Evolutionary conservation across 1,140 invertebrate genomes (phyloP), one percentile per base, ranked within the genome.

Genomic region (Venturia canescens): DNA sequence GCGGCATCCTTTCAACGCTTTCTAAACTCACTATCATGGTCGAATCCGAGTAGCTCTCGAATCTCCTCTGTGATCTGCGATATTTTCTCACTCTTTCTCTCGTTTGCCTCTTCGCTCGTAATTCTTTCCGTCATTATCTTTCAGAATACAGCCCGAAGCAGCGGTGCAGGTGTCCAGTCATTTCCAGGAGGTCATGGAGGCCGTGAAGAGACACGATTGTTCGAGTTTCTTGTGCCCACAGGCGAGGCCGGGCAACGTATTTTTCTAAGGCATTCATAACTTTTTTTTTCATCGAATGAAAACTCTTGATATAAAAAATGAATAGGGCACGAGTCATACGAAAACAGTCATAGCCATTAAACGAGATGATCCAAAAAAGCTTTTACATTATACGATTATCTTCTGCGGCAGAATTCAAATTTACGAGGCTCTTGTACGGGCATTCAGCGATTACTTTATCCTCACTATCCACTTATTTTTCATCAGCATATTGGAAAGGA

Each of bases 111-210:
- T 67, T 80, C 31, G 26, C 13, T 31, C 69, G 18, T 80, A n/a
- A 63, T 57, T 9, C 83, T 80, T 80, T 84, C 79, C 81, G 7
- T 83, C 70, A 23, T 78, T 78, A 85, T 84, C 82, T 92, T 91
- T 29, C 85, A 94, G 93, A 84, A 90, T 94, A 31, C 92, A 94
- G 87, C 92, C 93, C n/a, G 89, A 87, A n/a, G 89, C 93, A 26
- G 90, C 90, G 5, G 84, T 84, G 15, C 90, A 91, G 15, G 92
- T 94, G 48, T 93, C 93, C 26, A 86, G 88, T 78, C 93, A 94
- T 82, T 91, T 94, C 27, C 90, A 93, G 70, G 93, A 94, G 82
- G 94, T 94, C 23, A 94, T 94, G 92, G 90, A 91, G 26, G 94
- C 94, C 11, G 92, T 94, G 7, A 92, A 92, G 84, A 90, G 86